phyloP scores from a whole-genome alignment of 2,797 vertebrate genomes.

The Notamacropus eugenii region DNA sequence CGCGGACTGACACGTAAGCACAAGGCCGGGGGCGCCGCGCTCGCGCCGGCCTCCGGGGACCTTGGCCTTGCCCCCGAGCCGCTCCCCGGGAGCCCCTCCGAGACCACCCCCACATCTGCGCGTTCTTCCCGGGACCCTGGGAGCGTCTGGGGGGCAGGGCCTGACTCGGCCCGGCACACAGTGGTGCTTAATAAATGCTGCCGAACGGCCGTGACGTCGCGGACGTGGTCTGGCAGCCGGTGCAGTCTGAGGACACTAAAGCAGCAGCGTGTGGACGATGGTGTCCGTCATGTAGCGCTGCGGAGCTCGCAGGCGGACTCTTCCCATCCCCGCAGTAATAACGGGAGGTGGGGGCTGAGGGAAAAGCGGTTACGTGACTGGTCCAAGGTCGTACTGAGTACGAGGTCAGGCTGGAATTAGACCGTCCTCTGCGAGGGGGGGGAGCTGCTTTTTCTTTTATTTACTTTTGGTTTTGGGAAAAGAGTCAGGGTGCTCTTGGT shows the following conservation, averaged over 20 bases:
- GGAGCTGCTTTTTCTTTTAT: background rate
- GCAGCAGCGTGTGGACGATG: background rate
- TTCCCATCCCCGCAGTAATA: background rate
- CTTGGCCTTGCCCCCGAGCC: background rate
- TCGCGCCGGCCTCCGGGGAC: too few relatives aligned
- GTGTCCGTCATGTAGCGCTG: background rate
- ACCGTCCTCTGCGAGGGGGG: background rate
- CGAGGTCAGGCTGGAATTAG: background rate
- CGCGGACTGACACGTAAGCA: constrained; percentile 91
- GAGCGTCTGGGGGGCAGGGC: too few relatives aligned
- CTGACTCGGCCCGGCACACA: background rate
- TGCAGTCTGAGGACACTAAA: background rate
- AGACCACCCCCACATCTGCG: background rate
- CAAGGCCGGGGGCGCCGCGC: constrained; percentile 18
- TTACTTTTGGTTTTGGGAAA: constrained; percentile 3
- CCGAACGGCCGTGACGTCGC: accelerated
- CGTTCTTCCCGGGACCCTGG: background rate
- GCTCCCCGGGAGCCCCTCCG: too few relatives aligned
- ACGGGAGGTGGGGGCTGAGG: background rate
- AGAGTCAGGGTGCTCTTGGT: background rate
- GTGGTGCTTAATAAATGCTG: background rate
- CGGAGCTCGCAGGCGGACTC: background rate
- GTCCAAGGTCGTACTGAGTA: background rate
- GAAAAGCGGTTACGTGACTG: background rate
- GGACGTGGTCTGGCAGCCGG: background rate